Base-by-base conservation (phyloP, 2,888 invertebrate species). In the Scrobipalpa atriplicella region DNA sequence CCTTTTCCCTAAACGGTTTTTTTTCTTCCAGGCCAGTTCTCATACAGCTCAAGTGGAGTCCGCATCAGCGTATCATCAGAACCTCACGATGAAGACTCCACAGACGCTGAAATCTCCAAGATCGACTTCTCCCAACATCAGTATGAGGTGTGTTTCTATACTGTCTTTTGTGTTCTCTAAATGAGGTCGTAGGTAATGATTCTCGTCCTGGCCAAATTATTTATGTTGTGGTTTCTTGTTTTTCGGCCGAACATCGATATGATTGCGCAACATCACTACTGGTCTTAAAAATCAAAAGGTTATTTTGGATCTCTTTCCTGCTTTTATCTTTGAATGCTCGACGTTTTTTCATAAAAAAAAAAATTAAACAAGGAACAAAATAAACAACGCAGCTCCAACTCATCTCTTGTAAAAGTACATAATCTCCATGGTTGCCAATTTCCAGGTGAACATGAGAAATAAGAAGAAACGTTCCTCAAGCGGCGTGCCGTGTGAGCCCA, bases 31-130 rank as follows among this genome's bases (percentile, higher is more conserved):
- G 92, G 92, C 73, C 92, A 89, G 70, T 92, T 93, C 80, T 92
- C 90, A 71, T 92, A 93, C 76, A 92, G 92, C 71, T 91, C 92
- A 69, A 92, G 91, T 67, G 93, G 93, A 11, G 91, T 93, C 72
- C 89, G 94, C 81, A 90, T 94, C 93, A 86, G 94, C 86, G 86
- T 94, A 81, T 86, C 94, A 83, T 85, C 94, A 81, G 84, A 92
- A 75, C 87, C 94, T 71, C 84, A 92, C 76, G 96, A 96, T 82
- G 95, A 95, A 78, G 95, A 94, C 81, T 94, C 94, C 19, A 93
- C 91, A 69, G 96, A 96, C 82, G 95, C 96, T n/a, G 96, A 96
- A 84, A 95, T 96, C 77, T 96, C 96, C 80, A 95, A 95, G 78
- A 96, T 96, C 71, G 96, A 96, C 82, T 96, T 96, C 82, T 94